Conservation (phyloP, 2,888 invertebrate genomes). For the Lochmaea capreae region DNA sequence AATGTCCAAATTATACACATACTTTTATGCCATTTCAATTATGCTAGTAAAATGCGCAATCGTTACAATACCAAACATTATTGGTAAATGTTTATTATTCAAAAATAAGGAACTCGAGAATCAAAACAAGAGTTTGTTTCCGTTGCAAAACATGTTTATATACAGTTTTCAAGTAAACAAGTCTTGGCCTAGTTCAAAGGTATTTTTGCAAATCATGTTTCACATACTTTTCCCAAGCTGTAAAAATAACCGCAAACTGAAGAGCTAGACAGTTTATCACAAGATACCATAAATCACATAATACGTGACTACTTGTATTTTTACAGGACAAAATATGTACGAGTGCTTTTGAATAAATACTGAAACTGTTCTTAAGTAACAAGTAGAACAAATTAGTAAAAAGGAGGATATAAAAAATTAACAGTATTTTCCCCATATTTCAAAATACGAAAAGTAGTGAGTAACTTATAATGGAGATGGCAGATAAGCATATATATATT, state of each 20-base stretch:
- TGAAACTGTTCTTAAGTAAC: too few species aligned
- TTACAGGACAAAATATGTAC: too few species aligned
- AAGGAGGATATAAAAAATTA: too few species aligned
- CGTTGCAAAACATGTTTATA: constrained; percentile 11
- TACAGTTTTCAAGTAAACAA: not conserved
- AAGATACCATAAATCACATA: not conserved
- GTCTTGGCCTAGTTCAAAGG: not conserved
- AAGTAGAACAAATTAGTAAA: too few species aligned
- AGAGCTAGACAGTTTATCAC: not conserved
- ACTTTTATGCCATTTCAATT: not conserved
- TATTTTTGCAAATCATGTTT: constrained; percentile 1
- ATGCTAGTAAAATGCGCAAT: not conserved
- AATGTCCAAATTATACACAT: not conserved
- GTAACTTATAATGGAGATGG: too few species aligned
- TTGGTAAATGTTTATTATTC: not conserved
- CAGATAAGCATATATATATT: too few species aligned
- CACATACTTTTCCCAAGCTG: not conserved
- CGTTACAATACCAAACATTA: not conserved
- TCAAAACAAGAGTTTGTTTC: constrained; percentile 4
- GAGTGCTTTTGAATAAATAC: too few species aligned
- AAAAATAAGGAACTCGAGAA: constrained; percentile 3
- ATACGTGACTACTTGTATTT: too few species aligned
- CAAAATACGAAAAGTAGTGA: too few species aligned
- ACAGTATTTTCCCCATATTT: too few species aligned
- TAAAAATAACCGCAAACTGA: not conserved